Conservation (phyloP, 2,797 vertebrate genomes). For the Saguinus oedipus region DNA sequence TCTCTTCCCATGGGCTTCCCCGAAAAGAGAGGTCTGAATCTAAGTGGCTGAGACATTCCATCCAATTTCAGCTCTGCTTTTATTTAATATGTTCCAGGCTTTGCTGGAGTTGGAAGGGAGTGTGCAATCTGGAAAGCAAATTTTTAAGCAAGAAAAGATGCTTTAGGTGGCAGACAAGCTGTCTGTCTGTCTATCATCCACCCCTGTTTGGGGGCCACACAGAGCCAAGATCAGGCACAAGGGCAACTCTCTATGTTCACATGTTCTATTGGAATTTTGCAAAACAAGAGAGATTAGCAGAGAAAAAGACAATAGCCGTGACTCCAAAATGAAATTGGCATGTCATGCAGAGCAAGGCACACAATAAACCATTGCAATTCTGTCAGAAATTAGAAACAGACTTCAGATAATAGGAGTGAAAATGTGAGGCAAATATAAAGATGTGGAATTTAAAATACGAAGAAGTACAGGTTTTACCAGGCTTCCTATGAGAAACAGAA, state of each 20-base stretch:
- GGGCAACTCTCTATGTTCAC: constrained; percentile 57
- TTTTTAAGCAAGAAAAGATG: constrained; percentile 75
- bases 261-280: constrained; percentile 50
- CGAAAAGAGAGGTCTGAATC: constrained; percentile 41
- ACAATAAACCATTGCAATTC: not conserved
- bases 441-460: not conserved
- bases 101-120: constrained; percentile 37
- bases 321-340: constrained; percentile 55
- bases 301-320: constrained; percentile 48
- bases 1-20: not conserved
- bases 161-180: constrained; percentile 48
- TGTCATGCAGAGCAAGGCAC: not conserved
- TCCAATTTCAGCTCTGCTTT: constrained; percentile 63
- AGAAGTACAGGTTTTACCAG: not conserved
- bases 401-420: constrained; percentile 58
- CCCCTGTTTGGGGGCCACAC: constrained; percentile 21
- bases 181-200: constrained; percentile 62
- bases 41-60: constrained; percentile 69
- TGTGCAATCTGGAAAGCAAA: constrained; percentile 67
- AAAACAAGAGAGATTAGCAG: constrained; percentile 50
- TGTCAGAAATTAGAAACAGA: constrained; percentile 35
- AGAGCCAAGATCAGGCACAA: constrained; percentile 30
- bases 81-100: constrained; percentile 74
- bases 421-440: not conserved
- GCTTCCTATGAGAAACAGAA: not conserved